Conservation (phyloP, 2,113 vertebrate species). For the Acanthochromis polyacanthus region DNA sequence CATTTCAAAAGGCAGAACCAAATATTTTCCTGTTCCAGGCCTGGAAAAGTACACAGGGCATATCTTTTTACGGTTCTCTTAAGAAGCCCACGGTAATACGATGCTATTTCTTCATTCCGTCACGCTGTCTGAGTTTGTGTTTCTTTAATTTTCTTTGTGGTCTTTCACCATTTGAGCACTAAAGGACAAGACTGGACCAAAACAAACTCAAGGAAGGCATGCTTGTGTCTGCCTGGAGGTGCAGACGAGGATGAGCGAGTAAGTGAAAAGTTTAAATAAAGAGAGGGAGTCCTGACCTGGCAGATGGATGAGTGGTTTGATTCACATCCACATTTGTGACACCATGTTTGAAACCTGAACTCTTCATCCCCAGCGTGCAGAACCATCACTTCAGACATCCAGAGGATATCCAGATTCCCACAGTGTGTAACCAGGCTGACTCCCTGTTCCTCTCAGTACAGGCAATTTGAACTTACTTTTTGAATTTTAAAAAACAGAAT, state of each 20-base stretch:
- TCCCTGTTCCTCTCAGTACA: constrained; percentile 15
- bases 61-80: constrained; percentile 68
- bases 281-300: constrained; percentile 40
- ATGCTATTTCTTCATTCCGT: constrained; percentile 80
- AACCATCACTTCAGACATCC: constrained; percentile 22
- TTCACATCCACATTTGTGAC: constrained; percentile 57
- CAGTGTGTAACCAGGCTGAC: constrained; percentile 3
- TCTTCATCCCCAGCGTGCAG: constrained; percentile 48
- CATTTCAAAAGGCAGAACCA: constrained; percentile 57
- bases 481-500: constrained; percentile 23
- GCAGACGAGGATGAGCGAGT: constrained; percentile 38
- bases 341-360: constrained; percentile 53
- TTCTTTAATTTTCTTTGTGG: constrained; percentile 67
- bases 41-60: constrained; percentile 61
- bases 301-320: constrained; percentile 32
- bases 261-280: constrained; percentile 27
- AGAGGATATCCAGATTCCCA: constrained; percentile 21
- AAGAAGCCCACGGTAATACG: constrained; percentile 66
- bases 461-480: constrained; percentile 33
- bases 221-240: constrained; percentile 47
- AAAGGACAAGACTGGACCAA: constrained; percentile 65
- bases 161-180: constrained; percentile 60
- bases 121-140: constrained; percentile 75
- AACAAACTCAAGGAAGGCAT: constrained; percentile 58
- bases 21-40: constrained; percentile 57